Percentiles rank a stretch among this genome's conserved stretches.
phyloP scores from a whole-genome alignment of 2,113 vertebrate genomes.

The Mesocricetus auratus region DNA sequence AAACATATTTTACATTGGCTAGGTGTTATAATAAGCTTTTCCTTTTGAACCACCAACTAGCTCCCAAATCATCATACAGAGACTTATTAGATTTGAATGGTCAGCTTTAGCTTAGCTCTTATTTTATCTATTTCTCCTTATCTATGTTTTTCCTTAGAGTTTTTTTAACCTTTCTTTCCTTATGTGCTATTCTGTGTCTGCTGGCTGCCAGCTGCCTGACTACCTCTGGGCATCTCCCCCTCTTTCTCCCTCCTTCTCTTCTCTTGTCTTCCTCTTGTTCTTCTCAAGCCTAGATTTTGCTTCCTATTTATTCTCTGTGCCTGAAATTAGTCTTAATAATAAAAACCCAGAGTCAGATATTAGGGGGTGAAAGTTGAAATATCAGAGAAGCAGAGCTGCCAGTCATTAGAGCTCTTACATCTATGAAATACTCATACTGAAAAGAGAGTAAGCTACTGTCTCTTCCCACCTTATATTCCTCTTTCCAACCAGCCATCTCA shows the following conservation, averaged over 20 bases:
- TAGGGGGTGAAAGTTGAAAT: too few species aligned
- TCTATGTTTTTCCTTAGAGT: not conserved
- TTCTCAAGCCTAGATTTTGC: not conserved
- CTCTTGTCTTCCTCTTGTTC: not conserved
- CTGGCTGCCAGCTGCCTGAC: not conserved
- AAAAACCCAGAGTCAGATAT: too few species aligned
- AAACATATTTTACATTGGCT: not conserved
- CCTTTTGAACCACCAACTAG: too few species aligned
- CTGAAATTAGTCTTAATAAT: too few species aligned
- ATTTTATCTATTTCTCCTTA: not conserved
- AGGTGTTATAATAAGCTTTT: not conserved
- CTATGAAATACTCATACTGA: too few species aligned
- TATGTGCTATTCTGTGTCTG: not conserved
- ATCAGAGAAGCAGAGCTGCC: too few species aligned
- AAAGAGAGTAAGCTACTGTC: too few species aligned
- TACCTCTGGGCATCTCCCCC: not conserved
- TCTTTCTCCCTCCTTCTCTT: not conserved
- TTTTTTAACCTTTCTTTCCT: not conserved
- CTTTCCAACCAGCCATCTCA: too few species aligned
- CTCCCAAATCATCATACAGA: not conserved
- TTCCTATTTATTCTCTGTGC: not conserved
- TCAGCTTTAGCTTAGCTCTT: not conserved
- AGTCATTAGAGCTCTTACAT: too few species aligned
- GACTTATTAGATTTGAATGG: not conserved
- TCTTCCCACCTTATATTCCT: too few species aligned